Percentiles rank a stretch among this genome's conserved stretches.
Evolutionary conservation across 2,888 invertebrate genomes (phyloP).

Genomic region (Torymus auratus): DNA sequence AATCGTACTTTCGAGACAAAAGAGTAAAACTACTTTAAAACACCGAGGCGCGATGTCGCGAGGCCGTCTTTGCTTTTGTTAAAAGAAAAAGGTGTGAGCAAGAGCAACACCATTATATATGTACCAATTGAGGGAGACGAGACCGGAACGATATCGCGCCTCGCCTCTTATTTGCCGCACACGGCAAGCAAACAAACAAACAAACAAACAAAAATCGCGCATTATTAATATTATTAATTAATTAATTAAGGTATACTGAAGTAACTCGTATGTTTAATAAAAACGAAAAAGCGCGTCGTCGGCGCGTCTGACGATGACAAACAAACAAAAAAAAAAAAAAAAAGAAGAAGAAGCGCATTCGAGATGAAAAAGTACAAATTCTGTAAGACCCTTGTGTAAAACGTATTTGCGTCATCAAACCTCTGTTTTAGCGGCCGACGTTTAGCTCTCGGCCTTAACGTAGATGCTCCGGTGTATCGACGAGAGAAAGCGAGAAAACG

Average conservation of each 20-base stretch:
- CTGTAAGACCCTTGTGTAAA: slow-evolving; percentile 79
- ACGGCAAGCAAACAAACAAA: slow-evolving; percentile 8
- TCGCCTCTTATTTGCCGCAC: slow-evolving; percentile 29
- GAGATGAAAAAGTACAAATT: slow-evolving; percentile 85
- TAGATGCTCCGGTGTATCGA: slow-evolving; percentile 58
- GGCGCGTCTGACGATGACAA: slow-evolving; percentile 31
- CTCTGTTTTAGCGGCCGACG: slow-evolving; percentile 60
- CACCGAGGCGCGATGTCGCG: slow-evolving; percentile 22
- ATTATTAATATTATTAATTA: slow-evolving; percentile 61
- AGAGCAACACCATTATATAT: not conserved
- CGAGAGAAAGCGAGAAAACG: slow-evolving; percentile 35
- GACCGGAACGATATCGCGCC: slow-evolving; percentile 23
- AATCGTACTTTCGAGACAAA: slow-evolving; percentile 40
- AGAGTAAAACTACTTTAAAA: slow-evolving; percentile 6
- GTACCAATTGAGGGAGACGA: no score
- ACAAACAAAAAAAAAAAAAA: slow-evolving; percentile 1
- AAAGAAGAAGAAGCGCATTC: slow-evolving; percentile 40
- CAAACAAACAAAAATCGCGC: slow-evolving; percentile 42
- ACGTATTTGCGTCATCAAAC: slow-evolving; percentile 56
- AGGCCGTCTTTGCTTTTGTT: not conserved
- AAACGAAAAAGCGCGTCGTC: slow-evolving; percentile 52
- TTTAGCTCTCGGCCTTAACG: slow-evolving; percentile 56
- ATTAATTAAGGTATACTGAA: slow-evolving; percentile 63
- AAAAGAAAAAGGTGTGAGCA: not conserved
- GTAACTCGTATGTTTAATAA: slow-evolving; percentile 61